Evolutionary conservation across 1,140 invertebrate species (phyloP).

Genomic region (Leptinotarsa undecemlineata): DNA sequence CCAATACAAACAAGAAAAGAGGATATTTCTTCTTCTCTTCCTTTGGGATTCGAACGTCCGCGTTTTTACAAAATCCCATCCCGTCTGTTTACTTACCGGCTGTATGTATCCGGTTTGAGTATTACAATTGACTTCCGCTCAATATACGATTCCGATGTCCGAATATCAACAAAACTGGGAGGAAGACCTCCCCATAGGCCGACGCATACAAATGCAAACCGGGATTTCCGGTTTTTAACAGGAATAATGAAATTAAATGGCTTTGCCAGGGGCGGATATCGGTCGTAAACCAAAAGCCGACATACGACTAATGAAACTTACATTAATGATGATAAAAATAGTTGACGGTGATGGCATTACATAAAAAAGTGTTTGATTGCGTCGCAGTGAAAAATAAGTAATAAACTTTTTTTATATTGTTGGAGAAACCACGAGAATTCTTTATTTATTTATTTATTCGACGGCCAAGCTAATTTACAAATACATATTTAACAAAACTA

Average conservation of each 20-base stretch:
- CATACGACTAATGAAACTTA: neutral
- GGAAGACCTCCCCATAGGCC: conserved; percentile 4
- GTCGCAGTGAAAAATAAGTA: too few relatives aligned
- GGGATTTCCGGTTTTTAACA: conserved; percentile 5
- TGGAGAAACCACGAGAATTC: too few relatives aligned
- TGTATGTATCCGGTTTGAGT: conserved; percentile 1
- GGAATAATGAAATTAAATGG: neutral
- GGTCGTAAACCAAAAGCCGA: neutral
- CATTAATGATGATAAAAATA: conserved; percentile 1
- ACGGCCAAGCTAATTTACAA: too few relatives aligned
- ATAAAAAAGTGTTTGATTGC: too few relatives aligned
- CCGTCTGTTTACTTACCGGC: conserved; percentile 7
- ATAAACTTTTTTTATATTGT: too few relatives aligned
- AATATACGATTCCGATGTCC: neutral
- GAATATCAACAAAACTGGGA: conserved; percentile 4
- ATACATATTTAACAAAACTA: too few relatives aligned
- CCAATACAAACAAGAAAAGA: neutral
- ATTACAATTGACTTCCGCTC: conserved; percentile 2
- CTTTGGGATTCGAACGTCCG: neutral
- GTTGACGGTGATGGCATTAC: neutral
- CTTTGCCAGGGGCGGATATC: conserved; percentile 9
- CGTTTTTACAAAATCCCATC: conserved; percentile 3
- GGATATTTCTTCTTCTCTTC: neutral
- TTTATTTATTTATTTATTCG: too few relatives aligned
- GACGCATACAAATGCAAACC: neutral